Evolutionary conservation across 2,113 vertebrate species (phyloP).

Genomic region (Pithys albifrons): DNA sequence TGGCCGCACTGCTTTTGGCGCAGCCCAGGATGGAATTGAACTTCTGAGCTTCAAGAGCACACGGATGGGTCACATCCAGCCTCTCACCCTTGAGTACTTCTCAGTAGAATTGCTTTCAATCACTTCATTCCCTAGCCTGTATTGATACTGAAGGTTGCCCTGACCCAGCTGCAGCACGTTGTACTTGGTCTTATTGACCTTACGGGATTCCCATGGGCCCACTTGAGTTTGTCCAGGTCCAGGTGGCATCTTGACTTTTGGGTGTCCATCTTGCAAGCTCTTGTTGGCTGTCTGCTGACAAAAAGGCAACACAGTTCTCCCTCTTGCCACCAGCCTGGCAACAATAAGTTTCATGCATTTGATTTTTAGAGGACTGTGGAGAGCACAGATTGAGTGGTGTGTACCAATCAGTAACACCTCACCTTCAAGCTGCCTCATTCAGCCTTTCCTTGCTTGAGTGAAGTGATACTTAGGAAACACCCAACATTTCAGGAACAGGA

Average conservation of each 20-base stretch:
- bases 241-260: background rate
- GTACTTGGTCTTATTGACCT: background rate
- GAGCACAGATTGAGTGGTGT: background rate
- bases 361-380: background rate
- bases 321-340: background rate
- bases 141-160: no score
- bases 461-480: background rate
- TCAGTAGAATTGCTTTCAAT: rapidly evolving
- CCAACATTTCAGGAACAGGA: background rate
- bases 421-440: background rate
- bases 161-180: background rate
- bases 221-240: background rate
- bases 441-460: background rate
- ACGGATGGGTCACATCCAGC: background rate
- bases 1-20: background rate
- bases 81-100: background rate
- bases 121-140: background rate
- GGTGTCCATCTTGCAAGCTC: background rate
- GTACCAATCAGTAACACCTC: background rate
- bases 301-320: rapidly evolving
- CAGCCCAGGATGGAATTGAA: background rate
- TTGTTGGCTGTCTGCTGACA: background rate
- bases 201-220: background rate
- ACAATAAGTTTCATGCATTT: background rate
- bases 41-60: background rate